Evolutionary conservation across 2,888 invertebrate species (phyloP).

Genomic region (Rhopalosiphum nymphaeae): DNA sequence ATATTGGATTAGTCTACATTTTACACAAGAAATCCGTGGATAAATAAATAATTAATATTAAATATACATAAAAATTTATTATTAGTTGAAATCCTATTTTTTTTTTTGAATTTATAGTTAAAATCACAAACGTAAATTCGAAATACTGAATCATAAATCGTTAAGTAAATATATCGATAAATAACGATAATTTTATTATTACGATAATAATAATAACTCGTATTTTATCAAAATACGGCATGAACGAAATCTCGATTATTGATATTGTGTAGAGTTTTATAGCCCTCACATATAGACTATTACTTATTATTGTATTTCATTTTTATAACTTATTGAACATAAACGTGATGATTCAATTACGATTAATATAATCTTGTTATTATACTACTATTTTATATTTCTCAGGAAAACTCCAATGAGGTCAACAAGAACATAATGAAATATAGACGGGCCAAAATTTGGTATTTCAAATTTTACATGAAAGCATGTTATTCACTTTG

Average conservation of each 20-base stretch:
- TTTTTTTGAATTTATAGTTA: slow-evolving; percentile 4
- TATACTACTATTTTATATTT: neutral
- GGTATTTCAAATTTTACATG: neutral
- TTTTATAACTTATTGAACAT: neutral
- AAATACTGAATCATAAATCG: neutral
- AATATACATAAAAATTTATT: neutral
- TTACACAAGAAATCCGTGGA: neutral
- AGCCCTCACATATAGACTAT: neutral
- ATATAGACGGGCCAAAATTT: neutral
- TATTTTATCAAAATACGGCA: neutral
- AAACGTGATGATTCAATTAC: neutral
- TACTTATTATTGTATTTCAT: neutral
- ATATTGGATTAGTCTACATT: slow-evolving; percentile 13
- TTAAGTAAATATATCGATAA: neutral
- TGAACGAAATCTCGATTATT: neutral
- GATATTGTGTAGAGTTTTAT: neutral
- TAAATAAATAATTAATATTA: neutral
- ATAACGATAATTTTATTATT: neutral
- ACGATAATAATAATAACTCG: neutral
- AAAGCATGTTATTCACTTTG: neutral
- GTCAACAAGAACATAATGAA: neutral
- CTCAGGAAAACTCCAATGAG: neutral
- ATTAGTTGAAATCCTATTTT: neutral
- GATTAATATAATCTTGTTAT: neutral
- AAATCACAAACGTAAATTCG: neutral